phyloP scores from a whole-genome alignment of 2,888 invertebrate species.

The Buathra laborator region DNA sequence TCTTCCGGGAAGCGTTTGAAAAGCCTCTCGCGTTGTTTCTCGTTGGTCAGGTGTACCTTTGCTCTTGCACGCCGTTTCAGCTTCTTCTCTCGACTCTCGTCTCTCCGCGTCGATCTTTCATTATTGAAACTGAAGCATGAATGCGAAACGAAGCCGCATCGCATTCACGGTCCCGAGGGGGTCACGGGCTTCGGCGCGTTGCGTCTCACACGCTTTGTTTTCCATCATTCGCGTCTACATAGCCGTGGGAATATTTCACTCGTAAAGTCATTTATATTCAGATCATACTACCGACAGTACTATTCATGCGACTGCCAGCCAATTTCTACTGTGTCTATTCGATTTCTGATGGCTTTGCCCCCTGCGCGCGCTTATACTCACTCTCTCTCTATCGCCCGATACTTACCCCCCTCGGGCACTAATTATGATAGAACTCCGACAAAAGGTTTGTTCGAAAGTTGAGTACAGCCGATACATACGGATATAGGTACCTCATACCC shows the following conservation, averaged over 20 bases:
- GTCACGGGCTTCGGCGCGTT: constrained; percentile 1
- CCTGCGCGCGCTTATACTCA: background rate
- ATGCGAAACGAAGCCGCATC: background rate
- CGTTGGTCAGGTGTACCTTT: constrained; percentile 39
- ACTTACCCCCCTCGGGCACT: constrained; percentile 34
- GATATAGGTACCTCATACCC: constrained; percentile 37
- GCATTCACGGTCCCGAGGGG: background rate
- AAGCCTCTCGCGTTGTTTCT: constrained; percentile 63
- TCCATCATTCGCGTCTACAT: background rate
- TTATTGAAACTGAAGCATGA: constrained; percentile 8
- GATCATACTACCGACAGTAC: background rate
- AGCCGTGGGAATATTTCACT: constrained; percentile 54
- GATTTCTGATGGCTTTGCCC: constrained; percentile 6
- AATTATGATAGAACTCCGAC: constrained; percentile 48
- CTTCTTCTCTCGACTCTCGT: background rate
- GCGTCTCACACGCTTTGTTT: background rate
- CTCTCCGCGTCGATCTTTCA: background rate
- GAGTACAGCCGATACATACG: constrained; percentile 11
- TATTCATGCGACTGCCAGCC: constrained; percentile 8
- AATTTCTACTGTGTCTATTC: background rate
- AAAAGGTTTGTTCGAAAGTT: constrained; percentile 58
- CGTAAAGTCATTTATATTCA: constrained; percentile 34
- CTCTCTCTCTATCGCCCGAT: background rate
- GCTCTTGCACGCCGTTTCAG: background rate
- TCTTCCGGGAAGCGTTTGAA: constrained; percentile 81